Conservation (phyloP, 2,797 vertebrate species). For the Chiroxiphia lanceolata region DNA sequence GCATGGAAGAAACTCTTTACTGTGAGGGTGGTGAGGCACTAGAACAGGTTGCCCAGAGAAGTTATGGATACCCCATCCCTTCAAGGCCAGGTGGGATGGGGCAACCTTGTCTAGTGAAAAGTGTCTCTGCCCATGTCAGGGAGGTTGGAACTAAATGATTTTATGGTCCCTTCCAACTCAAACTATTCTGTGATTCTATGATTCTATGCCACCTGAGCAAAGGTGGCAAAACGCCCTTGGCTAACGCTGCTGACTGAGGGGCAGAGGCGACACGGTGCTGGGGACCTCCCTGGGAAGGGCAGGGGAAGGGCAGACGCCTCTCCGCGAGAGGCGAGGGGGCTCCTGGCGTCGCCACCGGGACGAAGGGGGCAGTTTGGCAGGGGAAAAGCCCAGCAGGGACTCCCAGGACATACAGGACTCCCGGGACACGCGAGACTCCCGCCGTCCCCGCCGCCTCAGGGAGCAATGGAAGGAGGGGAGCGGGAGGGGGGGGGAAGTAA, state of each 20-base stretch:
- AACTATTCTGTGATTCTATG: too few species aligned
- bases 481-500: rapidly evolving
- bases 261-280: too few species aligned
- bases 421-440: too few species aligned
- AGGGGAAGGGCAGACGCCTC: neutral
- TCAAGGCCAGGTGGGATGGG: neutral
- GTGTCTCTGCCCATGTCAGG: rapidly evolving
- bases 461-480: too few species aligned
- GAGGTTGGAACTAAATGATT: rapidly evolving
- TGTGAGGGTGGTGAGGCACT: neutral
- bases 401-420: rapidly evolving
- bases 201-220: neutral
- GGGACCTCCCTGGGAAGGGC: neutral
- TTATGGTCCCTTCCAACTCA: neutral
- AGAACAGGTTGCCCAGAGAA: neutral
- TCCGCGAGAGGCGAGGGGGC: neutral
- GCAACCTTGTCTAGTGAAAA: neutral
- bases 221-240: rapidly evolving
- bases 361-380: too few species aligned
- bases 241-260: rapidly evolving
- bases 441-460: neutral
- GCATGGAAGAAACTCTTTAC: rapidly evolving
- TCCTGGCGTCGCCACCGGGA: neutral
- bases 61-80: neutral
- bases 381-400: too few species aligned